phyloP scores from a whole-genome alignment of 2,888 invertebrate species.

The Mylabris sibirica region DNA sequence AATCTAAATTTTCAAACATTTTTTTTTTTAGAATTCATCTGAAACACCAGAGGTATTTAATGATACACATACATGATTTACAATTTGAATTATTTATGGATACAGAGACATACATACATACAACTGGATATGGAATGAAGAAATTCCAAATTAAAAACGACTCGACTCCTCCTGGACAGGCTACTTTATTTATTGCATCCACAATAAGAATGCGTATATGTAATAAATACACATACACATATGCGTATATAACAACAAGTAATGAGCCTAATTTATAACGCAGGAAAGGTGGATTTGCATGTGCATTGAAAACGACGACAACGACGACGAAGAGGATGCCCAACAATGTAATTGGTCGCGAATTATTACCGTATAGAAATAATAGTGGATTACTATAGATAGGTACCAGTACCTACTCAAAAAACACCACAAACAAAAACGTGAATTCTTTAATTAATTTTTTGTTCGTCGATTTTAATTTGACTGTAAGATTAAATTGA shows the following conservation, averaged over 20 bases:
- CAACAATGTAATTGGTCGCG: constrained; percentile 28
- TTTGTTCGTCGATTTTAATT: not conserved
- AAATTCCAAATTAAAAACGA: constrained; percentile 28
- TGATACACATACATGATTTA: constrained; percentile 18
- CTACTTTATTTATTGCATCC: constrained; percentile 24
- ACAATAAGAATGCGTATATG: constrained; percentile 37
- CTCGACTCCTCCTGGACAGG: constrained; percentile 10
- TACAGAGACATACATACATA: constrained; percentile 14
- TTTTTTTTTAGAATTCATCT: not conserved
- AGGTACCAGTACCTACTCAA: not conserved
- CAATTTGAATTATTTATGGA: constrained; percentile 8
- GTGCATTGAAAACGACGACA: constrained; percentile 22
- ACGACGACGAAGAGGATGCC: not conserved
- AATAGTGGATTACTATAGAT: constrained; percentile 19
- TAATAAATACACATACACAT: constrained; percentile 48
- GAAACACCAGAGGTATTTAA: constrained; percentile 2
- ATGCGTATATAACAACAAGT: constrained; percentile 35
- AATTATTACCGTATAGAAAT: constrained; percentile 26
- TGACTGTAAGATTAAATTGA: not conserved
- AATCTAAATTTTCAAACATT: not conserved
- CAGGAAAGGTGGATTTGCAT: constrained; percentile 51
- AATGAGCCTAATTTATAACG: constrained; percentile 56
- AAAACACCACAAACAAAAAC: no score
- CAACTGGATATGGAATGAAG: constrained; percentile 32
- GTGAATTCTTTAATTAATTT: not conserved